Percentiles rank a stretch among this genome's conserved stretches.
Conservation (phyloP, 2,113 vertebrate species). For the Pteropus alecto region DNA sequence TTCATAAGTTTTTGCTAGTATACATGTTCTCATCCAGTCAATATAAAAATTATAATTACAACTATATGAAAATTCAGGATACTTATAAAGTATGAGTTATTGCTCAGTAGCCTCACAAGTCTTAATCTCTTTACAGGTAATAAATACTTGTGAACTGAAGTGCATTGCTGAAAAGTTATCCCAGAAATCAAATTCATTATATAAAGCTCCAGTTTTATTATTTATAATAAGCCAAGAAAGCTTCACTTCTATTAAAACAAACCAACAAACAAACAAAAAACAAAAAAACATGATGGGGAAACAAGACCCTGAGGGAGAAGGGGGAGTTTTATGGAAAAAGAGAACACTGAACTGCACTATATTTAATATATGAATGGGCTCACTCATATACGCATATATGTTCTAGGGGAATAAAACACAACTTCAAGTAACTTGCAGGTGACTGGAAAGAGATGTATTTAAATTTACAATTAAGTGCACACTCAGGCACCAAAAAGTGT, state of each 20-base stretch:
- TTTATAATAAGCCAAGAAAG: neutral
- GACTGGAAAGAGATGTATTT: neutral
- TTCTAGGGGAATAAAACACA: neutral
- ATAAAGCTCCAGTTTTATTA: constrained; percentile 10
- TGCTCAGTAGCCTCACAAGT: neutral
- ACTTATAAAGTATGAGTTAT: neutral
- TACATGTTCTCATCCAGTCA: neutral
- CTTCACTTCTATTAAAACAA: neutral
- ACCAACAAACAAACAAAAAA: neutral
- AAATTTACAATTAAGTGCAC: neutral
- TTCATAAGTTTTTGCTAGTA: neutral
- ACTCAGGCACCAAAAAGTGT: neutral
- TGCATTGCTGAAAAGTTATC: neutral
- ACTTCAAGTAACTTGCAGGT: neutral
- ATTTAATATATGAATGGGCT: neutral
- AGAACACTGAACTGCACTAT: neutral
- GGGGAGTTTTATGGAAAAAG: constrained; percentile 34
- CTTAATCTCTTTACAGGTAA: neutral
- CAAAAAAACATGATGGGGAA: neutral
- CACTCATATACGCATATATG: neutral
- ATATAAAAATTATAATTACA: constrained; percentile 16
- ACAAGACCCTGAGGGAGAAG: neutral
- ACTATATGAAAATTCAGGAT: neutral
- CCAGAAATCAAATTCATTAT: constrained; percentile 12
- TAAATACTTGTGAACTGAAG: neutral